Evolutionary conservation across 1,140 invertebrate genomes (phyloP).

Genomic region (Drosophila bocqueti): DNA sequence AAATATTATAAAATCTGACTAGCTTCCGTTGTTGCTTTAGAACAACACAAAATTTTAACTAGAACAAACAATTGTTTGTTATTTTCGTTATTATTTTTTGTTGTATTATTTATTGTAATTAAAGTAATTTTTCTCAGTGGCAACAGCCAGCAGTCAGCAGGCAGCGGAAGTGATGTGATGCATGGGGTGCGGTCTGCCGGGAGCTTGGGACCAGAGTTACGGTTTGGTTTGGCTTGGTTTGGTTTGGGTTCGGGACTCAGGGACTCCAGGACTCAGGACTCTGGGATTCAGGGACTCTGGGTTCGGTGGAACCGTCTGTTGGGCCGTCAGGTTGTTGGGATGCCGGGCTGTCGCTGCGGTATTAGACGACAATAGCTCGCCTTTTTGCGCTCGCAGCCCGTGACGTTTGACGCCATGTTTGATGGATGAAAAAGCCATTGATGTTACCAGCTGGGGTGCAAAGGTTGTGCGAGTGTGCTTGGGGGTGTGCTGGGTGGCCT

Average conservation of each 20-base stretch:
- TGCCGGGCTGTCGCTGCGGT: slow-evolving; percentile 66
- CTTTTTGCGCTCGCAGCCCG: slow-evolving; percentile 79
- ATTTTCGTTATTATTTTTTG: no score
- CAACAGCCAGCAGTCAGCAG: slow-evolving; percentile 47
- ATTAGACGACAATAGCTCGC: slow-evolving; percentile 82
- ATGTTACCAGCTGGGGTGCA: slow-evolving; percentile 82
- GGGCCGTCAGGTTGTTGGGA: slow-evolving; percentile 37
- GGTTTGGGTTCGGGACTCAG: slow-evolving; percentile 7
- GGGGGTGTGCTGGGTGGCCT: slow-evolving; percentile 10
- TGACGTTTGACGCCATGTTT: slow-evolving; percentile 84
- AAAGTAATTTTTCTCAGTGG: background rate
- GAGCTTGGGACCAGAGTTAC: slow-evolving; percentile 34
- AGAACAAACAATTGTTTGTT: background rate
- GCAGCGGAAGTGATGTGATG: slow-evolving; percentile 84
- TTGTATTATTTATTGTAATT: background rate
- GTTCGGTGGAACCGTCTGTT: slow-evolving; percentile 20
- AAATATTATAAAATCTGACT: background rate
- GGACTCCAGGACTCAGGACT: slow-evolving; percentile 2
- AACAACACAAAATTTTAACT: background rate
- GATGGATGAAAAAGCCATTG: slow-evolving; percentile 84
- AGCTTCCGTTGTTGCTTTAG: background rate
- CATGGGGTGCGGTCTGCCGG: slow-evolving; percentile 63
- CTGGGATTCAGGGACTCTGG: slow-evolving; percentile 4
- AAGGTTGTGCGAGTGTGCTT: slow-evolving; percentile 57
- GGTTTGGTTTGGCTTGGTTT: slow-evolving; percentile 33